phyloP scores from a whole-genome alignment of 2,888 invertebrate genomes.

The Cataglyphis altisquamis region DNA sequence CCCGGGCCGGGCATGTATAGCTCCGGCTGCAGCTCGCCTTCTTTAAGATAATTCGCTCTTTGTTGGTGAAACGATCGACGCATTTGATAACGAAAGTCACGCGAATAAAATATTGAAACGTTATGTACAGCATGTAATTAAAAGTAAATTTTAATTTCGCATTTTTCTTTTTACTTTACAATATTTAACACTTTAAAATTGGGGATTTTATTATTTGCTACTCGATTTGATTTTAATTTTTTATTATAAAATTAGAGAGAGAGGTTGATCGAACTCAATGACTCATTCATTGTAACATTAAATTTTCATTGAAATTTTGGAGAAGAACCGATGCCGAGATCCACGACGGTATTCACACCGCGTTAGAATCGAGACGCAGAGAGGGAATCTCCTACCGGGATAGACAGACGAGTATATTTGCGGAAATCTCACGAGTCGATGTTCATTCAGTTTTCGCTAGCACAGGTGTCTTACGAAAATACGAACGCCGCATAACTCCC shows the following conservation, averaged over 20 bases:
- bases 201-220: background rate
- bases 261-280: background rate
- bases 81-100: background rate
- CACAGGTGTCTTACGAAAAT: slow-evolving; percentile 40
- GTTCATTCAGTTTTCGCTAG: slow-evolving; percentile 25
- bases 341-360: background rate
- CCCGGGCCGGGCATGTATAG: background rate
- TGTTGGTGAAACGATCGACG: background rate
- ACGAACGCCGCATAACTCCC: background rate
- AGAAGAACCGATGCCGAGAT: background rate
- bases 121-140: background rate
- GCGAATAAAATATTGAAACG: slow-evolving; percentile 9
- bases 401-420: slow-evolving; percentile 30
- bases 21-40: background rate
- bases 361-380: slow-evolving; percentile 5
- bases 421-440: slow-evolving; percentile 28
- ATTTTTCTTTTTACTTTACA: background rate
- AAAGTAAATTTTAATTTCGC: background rate
- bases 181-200: background rate
- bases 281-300: background rate
- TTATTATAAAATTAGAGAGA: background rate
- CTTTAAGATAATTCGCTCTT: slow-evolving; percentile 9
- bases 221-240: background rate
- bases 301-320: background rate
- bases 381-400: background rate